phyloP scores from a whole-genome alignment of 2,797 vertebrate genomes.

The Oreortyx pictus region DNA sequence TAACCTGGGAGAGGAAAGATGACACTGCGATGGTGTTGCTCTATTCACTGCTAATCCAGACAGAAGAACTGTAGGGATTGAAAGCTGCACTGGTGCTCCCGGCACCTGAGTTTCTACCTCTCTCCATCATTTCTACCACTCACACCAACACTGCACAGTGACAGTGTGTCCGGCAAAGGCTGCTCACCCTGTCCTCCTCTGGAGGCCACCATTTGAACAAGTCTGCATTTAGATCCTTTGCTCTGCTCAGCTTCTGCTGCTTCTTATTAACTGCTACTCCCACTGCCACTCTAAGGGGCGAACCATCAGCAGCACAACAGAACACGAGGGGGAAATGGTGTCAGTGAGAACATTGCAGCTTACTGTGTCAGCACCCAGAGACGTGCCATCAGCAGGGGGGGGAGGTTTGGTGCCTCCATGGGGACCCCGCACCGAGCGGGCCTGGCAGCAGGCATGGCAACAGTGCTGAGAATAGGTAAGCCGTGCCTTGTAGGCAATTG shows the following conservation, averaged over 20 bases:
- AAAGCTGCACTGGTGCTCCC: neutral
- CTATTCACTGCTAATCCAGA: neutral
- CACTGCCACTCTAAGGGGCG: neutral
- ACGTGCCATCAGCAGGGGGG: accelerated
- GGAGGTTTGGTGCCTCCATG: neutral
- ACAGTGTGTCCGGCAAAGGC: neutral
- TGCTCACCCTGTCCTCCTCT: neutral
- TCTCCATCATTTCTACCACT: constrained; percentile 1
- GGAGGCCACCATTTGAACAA: constrained; percentile 12
- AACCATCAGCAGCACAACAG: neutral
- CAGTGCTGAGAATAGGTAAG: neutral
- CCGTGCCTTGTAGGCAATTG: constrained; percentile 1
- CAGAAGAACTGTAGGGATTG: neutral
- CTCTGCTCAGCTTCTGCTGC: neutral
- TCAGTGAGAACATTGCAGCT: neutral
- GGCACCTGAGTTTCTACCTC: neutral
- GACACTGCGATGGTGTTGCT: neutral
- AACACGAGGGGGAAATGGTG: neutral
- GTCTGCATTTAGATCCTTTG: neutral
- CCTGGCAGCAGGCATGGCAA: neutral
- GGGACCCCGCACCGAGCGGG: accelerated
- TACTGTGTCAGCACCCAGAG: neutral
- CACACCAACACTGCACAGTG: neutral
- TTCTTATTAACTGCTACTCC: neutral
- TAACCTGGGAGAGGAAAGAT: neutral